These are phyloP conservation scores for Prunella fulvescens DNA, from an alignment of 2,113 vertebrate species.

Conservation along the genomic window DNA sequence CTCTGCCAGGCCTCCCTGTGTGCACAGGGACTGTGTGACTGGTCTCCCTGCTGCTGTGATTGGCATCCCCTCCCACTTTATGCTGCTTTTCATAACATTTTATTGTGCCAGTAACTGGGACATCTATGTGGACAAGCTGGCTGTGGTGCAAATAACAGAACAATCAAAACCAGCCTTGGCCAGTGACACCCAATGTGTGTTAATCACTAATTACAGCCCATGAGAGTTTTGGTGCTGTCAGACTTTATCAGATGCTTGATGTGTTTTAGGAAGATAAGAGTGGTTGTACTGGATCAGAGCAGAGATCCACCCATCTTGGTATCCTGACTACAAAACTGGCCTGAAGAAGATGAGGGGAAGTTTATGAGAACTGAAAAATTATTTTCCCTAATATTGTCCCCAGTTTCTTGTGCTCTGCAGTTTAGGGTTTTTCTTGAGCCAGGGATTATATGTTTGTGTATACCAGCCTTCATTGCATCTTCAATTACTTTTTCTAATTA, in stretches of 20 bases:
- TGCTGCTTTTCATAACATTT: not conserved
- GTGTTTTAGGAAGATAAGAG: not conserved
- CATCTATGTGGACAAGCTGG: not conserved
- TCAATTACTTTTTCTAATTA: not conserved
- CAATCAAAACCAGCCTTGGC: not conserved
- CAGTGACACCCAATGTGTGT: not conserved
- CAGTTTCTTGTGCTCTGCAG: not conserved
- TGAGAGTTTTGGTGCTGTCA: not conserved
- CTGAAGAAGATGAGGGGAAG: not conserved
- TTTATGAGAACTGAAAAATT: not conserved
- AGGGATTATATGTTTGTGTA: not conserved
- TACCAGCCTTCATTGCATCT: not conserved
- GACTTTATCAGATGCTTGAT: not conserved
- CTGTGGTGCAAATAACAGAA: not conserved
- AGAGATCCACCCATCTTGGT: not conserved
- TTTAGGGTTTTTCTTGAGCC: not conserved
- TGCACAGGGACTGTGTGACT: fast-evolving
- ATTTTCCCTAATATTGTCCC: not conserved
- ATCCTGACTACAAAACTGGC: not conserved
- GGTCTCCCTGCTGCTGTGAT: not conserved
- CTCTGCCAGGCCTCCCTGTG: not conserved
- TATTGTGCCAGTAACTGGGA: not conserved
- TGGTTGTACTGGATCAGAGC: not conserved
- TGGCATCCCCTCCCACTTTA: not conserved
- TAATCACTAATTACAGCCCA: not conserved